Evolutionary conservation across 1,140 invertebrate genomes (phyloP).

Genomic region (Drosophila nigromelanica): DNA sequence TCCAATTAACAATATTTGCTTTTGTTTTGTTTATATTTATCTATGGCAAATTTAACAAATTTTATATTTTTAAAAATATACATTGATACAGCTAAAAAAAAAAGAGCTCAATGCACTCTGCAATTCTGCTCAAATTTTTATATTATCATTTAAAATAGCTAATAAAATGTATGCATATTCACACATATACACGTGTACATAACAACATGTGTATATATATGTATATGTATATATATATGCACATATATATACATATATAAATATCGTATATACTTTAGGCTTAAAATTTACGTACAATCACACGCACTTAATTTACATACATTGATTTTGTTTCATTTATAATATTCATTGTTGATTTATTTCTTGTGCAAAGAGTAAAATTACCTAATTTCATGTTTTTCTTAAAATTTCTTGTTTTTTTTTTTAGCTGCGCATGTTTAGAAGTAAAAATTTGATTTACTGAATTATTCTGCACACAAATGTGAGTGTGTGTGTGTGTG

Average conservation of each 20-base stretch:
- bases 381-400: conserved; percentile 48
- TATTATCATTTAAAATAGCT: conserved; percentile 54
- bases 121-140: conserved; percentile 40
- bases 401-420: conserved; percentile 18
- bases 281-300: conserved; percentile 75
- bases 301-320: conserved; percentile 72
- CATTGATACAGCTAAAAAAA: conserved; percentile 67
- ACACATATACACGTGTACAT: conserved; percentile 18
- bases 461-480: conserved; percentile 46
- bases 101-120: conserved; percentile 39
- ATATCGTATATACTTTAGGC: conserved; percentile 43
- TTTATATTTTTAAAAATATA: conserved; percentile 71
- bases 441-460: conserved; percentile 50
- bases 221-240: conserved; percentile 15
- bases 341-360: conserved; percentile 5
- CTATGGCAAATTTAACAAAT: conserved; percentile 82
- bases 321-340: conserved; percentile 41
- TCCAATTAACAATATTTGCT: background rate
- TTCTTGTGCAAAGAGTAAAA: conserved; percentile 38
- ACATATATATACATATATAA: conserved; percentile 4
- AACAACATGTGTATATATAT: conserved; percentile 2
- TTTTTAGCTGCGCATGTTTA: conserved; percentile 56
- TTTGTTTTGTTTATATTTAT: conserved; percentile 48
- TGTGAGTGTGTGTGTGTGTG: conserved; percentile 48
- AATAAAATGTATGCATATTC: conserved; percentile 58